Conservation (phyloP, 2,797 vertebrate species). For the Hypotaenidia okinawae region DNA sequence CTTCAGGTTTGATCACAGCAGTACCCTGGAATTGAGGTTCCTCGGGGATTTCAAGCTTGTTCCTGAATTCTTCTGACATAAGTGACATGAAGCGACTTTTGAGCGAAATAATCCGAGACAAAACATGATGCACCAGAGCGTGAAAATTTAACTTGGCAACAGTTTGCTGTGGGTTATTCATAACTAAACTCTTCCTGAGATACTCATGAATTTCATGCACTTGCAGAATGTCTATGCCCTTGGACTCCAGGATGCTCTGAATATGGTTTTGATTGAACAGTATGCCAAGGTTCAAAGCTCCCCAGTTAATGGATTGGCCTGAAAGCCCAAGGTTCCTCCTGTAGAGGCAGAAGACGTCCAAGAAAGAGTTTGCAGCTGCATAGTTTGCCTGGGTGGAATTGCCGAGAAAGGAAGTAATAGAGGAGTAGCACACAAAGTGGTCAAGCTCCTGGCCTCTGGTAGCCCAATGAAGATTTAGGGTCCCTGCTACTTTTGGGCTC, state of each 20-base stretch:
- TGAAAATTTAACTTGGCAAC: constrained; percentile 82
- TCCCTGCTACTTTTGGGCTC: constrained; percentile 86
- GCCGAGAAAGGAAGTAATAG: constrained; percentile 85
- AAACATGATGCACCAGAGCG: constrained; percentile 66
- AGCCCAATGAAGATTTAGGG: constrained; percentile 84
- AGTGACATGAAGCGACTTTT: constrained; percentile 69
- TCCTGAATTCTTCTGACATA: constrained; percentile 66
- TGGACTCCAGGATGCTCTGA: constrained; percentile 81
- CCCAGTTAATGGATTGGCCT: constrained; percentile 89
- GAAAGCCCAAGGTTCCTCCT: constrained; percentile 82
- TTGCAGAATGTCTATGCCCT: constrained; percentile 83
- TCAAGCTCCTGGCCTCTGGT: constrained; percentile 81
- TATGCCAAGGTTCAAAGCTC: constrained; percentile 86
- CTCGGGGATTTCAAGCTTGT: neutral
- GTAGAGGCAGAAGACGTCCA: constrained; percentile 87
- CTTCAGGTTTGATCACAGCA: constrained; percentile 60
- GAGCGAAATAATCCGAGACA: constrained; percentile 74
- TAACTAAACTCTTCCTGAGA: constrained; percentile 80
- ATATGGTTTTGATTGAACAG: constrained; percentile 81
- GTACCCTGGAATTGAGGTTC: neutral
- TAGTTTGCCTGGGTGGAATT: constrained; percentile 87
- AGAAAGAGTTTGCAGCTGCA: constrained; percentile 87
- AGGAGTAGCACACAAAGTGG: constrained; percentile 91
- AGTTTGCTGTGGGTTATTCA: constrained; percentile 83
- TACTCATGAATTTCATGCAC: constrained; percentile 80